Percentiles rank a stretch among this genome's conserved stretches.
These are phyloP conservation scores for Bombus picipes DNA, from an alignment of 1,140 invertebrate genomes.

Conservation along the genomic window DNA sequence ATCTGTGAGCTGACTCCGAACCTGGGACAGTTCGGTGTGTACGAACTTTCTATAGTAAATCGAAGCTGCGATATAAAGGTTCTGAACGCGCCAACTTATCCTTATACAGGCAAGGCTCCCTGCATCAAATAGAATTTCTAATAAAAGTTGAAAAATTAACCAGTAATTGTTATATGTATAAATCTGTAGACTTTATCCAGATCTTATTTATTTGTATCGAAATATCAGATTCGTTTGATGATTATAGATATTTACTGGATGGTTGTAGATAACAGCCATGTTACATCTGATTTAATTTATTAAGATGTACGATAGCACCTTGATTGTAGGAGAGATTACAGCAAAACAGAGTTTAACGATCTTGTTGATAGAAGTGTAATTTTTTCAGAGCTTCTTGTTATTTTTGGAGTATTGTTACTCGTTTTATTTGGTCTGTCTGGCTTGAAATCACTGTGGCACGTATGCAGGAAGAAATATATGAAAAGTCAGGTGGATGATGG, in stretches of 20 bases:
- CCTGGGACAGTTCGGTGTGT: conserved; percentile 89
- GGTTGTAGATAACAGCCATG: background rate
- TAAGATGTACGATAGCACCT: background rate
- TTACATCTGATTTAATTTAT: background rate
- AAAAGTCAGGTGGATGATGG: conserved; percentile 33
- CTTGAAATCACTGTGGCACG: conserved; percentile 57
- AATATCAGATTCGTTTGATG: background rate
- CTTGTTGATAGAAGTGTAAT: background rate
- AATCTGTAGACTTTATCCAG: background rate
- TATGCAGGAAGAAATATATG: conserved; percentile 53
- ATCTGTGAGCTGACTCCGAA: conserved; percentile 84
- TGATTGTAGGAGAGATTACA: background rate
- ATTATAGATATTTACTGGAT: background rate
- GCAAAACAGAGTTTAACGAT: background rate
- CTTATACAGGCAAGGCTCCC: conserved; percentile 87
- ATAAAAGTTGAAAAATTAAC: background rate
- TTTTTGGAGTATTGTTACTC: conserved; percentile 65
- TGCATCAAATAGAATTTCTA: background rate
- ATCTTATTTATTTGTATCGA: background rate
- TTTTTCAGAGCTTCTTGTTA: conserved; percentile 72
- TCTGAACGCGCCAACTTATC: conserved; percentile 86
- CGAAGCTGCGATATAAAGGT: conserved; percentile 84
- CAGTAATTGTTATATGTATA: background rate
- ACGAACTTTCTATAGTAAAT: conserved; percentile 84
- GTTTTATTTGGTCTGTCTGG: conserved; percentile 61